These are phyloP conservation scores for Drosophila sordidula DNA, from an alignment of 2,888 invertebrate genomes.

Conservation along the genomic window DNA sequence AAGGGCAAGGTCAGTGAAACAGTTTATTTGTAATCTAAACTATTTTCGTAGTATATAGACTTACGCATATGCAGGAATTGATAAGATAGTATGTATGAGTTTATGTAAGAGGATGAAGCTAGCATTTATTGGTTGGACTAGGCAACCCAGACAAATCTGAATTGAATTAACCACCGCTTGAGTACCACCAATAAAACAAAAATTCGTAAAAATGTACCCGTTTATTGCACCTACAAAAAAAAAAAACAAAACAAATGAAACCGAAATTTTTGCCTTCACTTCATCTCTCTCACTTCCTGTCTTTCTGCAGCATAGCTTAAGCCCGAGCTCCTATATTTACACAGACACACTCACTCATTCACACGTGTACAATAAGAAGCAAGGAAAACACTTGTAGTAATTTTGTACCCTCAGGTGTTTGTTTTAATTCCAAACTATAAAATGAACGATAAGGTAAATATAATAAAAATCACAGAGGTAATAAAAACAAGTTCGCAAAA, in stretches of 20 bases:
- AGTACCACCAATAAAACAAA: conserved; percentile 34
- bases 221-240: conserved; percentile 1
- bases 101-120: neutral
- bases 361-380: neutral
- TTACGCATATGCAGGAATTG: conserved; percentile 14
- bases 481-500: conserved; percentile 4
- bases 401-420: conserved; percentile 34
- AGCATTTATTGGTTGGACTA: conserved; percentile 8
- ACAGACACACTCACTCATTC: neutral
- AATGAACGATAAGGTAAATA: conserved; percentile 6
- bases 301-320: neutral
- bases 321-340: neutral
- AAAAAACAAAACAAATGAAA: neutral
- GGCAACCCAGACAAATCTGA: conserved; percentile 2
- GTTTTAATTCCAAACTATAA: conserved; percentile 13
- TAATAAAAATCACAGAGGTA: conserved; percentile 15
- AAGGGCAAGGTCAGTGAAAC: neutral
- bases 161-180: conserved; percentile 36
- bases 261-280: neutral
- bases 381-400: conserved; percentile 20
- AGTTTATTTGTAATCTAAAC: neutral
- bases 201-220: conserved; percentile 7
- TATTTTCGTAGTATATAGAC: neutral
- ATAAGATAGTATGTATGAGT: conserved; percentile 1
- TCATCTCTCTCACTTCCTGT: neutral